Percentiles rank a stretch among this genome's conserved stretches.
phyloP scores from a whole-genome alignment of 2,888 invertebrate genomes.

The Heteropelma amictum region DNA sequence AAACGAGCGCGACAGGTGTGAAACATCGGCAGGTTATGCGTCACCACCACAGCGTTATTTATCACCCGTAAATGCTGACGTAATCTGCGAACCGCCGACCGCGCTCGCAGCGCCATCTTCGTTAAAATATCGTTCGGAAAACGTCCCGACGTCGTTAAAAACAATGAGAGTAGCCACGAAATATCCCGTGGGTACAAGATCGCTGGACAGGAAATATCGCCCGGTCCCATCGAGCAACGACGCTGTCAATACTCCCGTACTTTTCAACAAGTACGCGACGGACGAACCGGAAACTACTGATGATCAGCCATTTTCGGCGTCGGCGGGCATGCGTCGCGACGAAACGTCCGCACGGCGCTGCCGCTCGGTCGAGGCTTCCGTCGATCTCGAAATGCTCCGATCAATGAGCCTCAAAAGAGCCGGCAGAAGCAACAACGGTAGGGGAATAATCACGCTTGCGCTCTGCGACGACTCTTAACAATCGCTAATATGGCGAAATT shows the following conservation, averaged over 20 bases:
- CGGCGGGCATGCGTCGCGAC: constrained; percentile 39
- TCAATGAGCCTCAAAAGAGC: constrained; percentile 50
- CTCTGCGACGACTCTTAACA: background rate
- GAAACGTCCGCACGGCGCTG: constrained; percentile 61
- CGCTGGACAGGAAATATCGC: constrained; percentile 68
- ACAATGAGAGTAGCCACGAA: constrained; percentile 68
- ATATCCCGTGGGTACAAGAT: constrained; percentile 68
- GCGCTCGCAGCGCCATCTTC: background rate
- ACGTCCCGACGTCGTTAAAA: constrained; percentile 32
- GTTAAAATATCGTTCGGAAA: constrained; percentile 13
- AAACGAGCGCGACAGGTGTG: constrained; percentile 7
- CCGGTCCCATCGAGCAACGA: constrained; percentile 71
- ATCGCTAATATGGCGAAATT: background rate
- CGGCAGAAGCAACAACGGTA: constrained; percentile 45
- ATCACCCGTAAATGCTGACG: constrained; percentile 23
- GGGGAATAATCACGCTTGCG: background rate
- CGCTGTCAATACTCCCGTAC: constrained; percentile 81
- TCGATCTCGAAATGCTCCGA: constrained; percentile 50
- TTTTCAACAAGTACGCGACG: constrained; percentile 86
- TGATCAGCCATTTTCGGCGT: constrained; percentile 17
- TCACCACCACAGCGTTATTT: constrained; percentile 26
- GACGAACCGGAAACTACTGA: constrained; percentile 71
- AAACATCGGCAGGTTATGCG: background rate
- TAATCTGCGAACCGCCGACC: background rate
- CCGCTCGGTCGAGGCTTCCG: constrained; percentile 66